phyloP scores from a whole-genome alignment of 2,888 invertebrate genomes.

The Hyposoter dolosus region DNA sequence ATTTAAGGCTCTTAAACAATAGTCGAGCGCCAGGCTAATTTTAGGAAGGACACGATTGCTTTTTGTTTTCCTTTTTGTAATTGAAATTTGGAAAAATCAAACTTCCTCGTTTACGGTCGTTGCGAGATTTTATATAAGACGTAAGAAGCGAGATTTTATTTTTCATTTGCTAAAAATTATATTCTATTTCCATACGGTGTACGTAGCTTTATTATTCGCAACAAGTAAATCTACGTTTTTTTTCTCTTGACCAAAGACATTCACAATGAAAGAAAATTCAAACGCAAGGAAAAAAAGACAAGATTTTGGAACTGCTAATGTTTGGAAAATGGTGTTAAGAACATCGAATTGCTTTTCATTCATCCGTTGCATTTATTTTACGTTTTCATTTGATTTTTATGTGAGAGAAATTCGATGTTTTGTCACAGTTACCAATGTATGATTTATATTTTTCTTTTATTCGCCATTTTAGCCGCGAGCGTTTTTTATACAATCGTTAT shows the following conservation, averaged over 20 bases:
- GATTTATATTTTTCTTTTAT: slow-evolving; percentile 49
- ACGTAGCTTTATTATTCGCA: slow-evolving; percentile 36
- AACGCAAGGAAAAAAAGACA: slow-evolving; percentile 48
- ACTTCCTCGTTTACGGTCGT: slow-evolving; percentile 33
- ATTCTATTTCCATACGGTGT: slow-evolving; percentile 38
- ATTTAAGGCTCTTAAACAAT: slow-evolving; percentile 47
- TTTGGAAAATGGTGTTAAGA: slow-evolving; percentile 29
- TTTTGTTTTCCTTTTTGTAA: slow-evolving; percentile 12
- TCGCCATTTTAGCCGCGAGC: slow-evolving; percentile 47
- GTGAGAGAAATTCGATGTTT: slow-evolving; percentile 28
- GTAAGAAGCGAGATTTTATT: slow-evolving; percentile 43
- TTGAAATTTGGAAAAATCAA: slow-evolving; percentile 42
- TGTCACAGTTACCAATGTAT: slow-evolving; percentile 53
- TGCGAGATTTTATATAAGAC: slow-evolving; percentile 40
- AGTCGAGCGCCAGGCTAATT: slow-evolving; percentile 22
- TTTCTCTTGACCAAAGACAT: slow-evolving; percentile 32
- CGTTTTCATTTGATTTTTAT: slow-evolving; percentile 59
- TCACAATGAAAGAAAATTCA: slow-evolving; percentile 45
- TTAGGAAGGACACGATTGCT: slow-evolving; percentile 8
- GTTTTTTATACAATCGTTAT: slow-evolving; percentile 53
- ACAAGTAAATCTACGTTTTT: slow-evolving; percentile 36
- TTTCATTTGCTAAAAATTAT: slow-evolving; percentile 9
- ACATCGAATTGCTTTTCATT: slow-evolving; percentile 44
- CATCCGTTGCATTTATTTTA: slow-evolving; percentile 56
- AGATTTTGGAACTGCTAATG: slow-evolving; percentile 18